These are phyloP conservation scores for Microctonus hyperodae DNA, from an alignment of 2,888 invertebrate species.

Conservation along the genomic window DNA sequence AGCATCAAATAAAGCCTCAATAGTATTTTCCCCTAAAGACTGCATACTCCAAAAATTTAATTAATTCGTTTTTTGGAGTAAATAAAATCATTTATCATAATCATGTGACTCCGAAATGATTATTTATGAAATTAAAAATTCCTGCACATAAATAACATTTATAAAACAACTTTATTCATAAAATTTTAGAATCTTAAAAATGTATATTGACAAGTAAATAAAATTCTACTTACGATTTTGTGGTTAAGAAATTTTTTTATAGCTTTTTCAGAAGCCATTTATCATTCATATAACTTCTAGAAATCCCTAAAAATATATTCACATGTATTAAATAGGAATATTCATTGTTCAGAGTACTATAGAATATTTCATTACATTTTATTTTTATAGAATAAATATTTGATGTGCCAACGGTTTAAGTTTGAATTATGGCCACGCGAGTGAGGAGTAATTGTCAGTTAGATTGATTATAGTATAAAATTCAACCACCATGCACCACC, in stretches of 20 bases:
- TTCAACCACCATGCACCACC: too few species aligned
- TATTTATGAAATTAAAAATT: neutral
- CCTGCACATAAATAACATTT: neutral
- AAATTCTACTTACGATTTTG: slow-evolving; percentile 5
- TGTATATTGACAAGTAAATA: neutral
- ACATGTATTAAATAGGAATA: neutral
- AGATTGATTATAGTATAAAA: too few species aligned
- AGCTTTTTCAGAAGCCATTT: neutral
- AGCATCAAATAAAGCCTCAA: slow-evolving; percentile 38
- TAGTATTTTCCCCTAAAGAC: slow-evolving; percentile 41
- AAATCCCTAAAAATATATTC: neutral
- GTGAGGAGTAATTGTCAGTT: too few species aligned
- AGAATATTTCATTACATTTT: too few species aligned
- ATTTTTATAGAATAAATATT: too few species aligned
- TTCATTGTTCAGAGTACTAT: neutral
- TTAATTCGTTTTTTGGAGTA: neutral
- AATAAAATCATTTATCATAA: neutral
- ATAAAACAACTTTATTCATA: neutral
- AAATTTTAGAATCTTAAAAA: neutral
- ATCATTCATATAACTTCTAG: neutral
- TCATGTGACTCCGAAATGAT: neutral
- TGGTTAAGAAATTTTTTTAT: slow-evolving; percentile 3
- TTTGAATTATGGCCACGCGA: too few species aligned
- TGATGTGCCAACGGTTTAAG: too few species aligned
- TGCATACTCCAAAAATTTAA: slow-evolving; percentile 33